phyloP scores from a whole-genome alignment of 2,113 vertebrate genomes.

The Arvicanthis niloticus region DNA sequence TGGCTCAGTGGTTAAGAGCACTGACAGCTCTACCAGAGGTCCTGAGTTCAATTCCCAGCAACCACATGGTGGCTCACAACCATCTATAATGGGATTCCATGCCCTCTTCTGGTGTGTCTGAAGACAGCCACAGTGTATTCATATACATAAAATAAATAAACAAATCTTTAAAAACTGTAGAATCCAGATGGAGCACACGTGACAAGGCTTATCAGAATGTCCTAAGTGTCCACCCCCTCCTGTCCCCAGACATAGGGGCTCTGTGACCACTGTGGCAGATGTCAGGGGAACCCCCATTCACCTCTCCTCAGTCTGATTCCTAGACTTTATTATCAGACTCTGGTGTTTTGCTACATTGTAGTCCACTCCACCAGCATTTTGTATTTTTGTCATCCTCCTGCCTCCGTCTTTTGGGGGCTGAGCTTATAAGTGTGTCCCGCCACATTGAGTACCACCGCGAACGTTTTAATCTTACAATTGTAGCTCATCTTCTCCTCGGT shows the following conservation, averaged over 20 bases:
- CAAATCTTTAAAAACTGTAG: too few relatives aligned
- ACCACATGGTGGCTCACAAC: too few relatives aligned
- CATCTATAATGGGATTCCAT: too few relatives aligned
- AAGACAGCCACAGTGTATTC: too few relatives aligned
- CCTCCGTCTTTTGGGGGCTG: neutral
- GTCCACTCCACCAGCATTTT: neutral
- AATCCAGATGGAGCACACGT: neutral
- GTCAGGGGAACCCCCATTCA: neutral
- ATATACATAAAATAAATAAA: too few relatives aligned
- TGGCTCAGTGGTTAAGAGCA: too few relatives aligned
- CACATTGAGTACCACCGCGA: neutral
- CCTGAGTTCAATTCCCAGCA: too few relatives aligned
- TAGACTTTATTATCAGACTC: neutral
- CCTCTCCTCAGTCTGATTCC: neutral
- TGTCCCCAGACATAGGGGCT: neutral
- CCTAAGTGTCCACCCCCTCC: fast-evolving
- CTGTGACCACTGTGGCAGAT: neutral
- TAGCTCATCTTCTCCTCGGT: constrained; percentile 9
- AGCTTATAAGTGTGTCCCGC: neutral
- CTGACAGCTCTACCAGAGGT: too few relatives aligned
- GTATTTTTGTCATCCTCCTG: neutral
- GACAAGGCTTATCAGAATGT: neutral
- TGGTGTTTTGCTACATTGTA: neutral
- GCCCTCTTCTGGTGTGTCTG: too few relatives aligned
- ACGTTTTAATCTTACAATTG: constrained; percentile 20